Evolutionary conservation across 2,797 vertebrate genomes (phyloP), one percentile per base, ranked within the genome.

Genomic region (Anas flavirostris): DNA sequence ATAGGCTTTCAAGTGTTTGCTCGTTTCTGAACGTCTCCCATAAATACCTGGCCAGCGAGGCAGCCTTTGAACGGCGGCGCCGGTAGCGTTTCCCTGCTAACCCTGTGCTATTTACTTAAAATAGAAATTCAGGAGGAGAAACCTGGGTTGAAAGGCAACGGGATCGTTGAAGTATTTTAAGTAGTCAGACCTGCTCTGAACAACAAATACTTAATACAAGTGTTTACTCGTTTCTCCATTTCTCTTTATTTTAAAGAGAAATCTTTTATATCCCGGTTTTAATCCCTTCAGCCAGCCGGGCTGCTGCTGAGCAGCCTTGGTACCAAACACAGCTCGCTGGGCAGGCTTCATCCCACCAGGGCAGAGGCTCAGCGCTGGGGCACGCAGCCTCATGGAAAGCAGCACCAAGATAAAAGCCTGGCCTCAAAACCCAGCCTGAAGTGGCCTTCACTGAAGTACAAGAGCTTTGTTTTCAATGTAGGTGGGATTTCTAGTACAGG

Each of bases 21-120:
- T 93, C 56, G 46, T 91, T 94, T 93, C 85, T 59, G 64, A 67
- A 64, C 7, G 60, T 72, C 43, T 83, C 67, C 53, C 79, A 69
- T 73, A 86, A 96, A 92, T 59, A 89, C 15, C 86, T 62, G 90
- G 69, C 66, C 76, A 90, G 63, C 12, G 85, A 82, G 92, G 68
- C 60, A 79, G 1, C 7, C 80, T 92, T 90, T 50, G 56, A 88
- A 91, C 72, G 28, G 43, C 13, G 52, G 12, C n/a, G 48, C 25
- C 67, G 78, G 29, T 18, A 35, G 33, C 16, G 76, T 75, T 66
- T 81, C 73, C 33, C 8, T 84, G 35, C 44, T 59, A 83, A 81
- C 55, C 56, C 53, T 82, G 89, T 60, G 87, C 77, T 76, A 77
- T 70, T 94, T 88, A 70, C 63, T 80, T 77, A 86, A 93, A 92